Percentiles rank a stretch among this genome's conserved stretches.
Conservation (phyloP, 92 coral and sea anemone species). For the Virgularia gustaviana region DNA sequence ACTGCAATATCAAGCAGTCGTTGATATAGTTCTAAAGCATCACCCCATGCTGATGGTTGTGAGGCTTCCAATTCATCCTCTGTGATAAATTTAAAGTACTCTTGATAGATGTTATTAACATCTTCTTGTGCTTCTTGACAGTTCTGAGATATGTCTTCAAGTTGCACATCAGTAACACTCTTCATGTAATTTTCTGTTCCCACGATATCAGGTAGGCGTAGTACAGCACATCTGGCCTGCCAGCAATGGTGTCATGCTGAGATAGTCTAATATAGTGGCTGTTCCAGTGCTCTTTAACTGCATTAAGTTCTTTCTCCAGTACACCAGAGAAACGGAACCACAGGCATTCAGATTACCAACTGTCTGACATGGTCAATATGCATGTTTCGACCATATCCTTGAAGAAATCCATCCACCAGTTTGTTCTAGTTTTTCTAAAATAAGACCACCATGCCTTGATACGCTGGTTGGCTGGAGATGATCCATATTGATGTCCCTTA, state of each 20-base stretch:
- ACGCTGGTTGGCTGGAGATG: neutral
- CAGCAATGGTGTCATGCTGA: neutral
- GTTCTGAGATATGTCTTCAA: neutral
- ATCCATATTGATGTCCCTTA: neutral
- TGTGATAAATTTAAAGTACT: neutral
- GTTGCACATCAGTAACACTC: neutral
- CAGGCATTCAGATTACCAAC: neutral
- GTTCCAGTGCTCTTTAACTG: slow-evolving; percentile 5
- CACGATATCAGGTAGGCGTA: neutral
- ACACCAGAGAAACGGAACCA: neutral
- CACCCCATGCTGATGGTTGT: neutral
- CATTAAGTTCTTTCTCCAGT: slow-evolving; percentile 1
- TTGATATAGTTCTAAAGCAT: neutral
- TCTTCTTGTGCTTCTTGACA: slow-evolving; percentile 13
- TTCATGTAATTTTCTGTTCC: slow-evolving; percentile 10
- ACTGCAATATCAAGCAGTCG: slow-evolving; percentile 1
- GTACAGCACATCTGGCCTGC: neutral
- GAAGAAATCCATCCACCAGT: slow-evolving; percentile 1
- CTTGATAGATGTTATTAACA: neutral
- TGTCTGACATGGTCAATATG: neutral
- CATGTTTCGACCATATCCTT: neutral
- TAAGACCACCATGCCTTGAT: slow-evolving; percentile 3
- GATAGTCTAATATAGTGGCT: neutral
- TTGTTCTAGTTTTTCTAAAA: neutral
- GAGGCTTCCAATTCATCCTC: neutral